A percentile compares a stretch with the other conserved stretches of the same genome.
Evolutionary conservation across 1,140 invertebrate species (phyloP).

Genomic region (Drosophila pectinifera): DNA sequence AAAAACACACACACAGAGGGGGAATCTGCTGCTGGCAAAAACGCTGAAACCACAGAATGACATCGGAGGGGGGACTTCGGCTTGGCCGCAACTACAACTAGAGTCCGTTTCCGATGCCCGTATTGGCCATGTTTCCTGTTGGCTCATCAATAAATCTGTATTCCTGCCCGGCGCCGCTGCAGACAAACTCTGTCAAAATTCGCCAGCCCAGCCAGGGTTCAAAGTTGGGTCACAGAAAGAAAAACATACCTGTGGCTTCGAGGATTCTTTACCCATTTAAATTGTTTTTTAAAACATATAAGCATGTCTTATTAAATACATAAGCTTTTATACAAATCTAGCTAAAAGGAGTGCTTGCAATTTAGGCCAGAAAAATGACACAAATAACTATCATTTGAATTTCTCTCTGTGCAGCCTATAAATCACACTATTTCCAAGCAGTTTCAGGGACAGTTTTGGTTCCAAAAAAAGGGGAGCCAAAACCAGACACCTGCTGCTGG

Average conservation of each 20-base stretch:
- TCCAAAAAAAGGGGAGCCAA: conserved; percentile 23
- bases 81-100: conserved; percentile 35
- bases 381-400: too few species aligned
- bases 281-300: too few species aligned
- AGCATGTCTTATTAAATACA: neutral
- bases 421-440: conserved; percentile 69
- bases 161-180: conserved; percentile 64
- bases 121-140: conserved; percentile 67
- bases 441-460: conserved; percentile 54
- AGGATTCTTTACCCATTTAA: neutral
- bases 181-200: conserved; percentile 60
- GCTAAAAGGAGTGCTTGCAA: neutral
- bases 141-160: conserved; percentile 81
- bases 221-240: conserved; percentile 14
- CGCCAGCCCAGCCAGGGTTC: conserved; percentile 8
- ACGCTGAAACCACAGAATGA: conserved; percentile 63
- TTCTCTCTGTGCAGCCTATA: conserved; percentile 46
- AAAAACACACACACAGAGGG: conserved; percentile 2
- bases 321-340: neutral
- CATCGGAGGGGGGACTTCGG: conserved; percentile 17
- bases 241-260: neutral
- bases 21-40: conserved; percentile 28
- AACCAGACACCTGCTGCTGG: conserved; percentile 73
- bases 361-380: neutral
- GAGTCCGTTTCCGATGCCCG: conserved; percentile 35